Evolutionary conservation across 1,140 invertebrate genomes (phyloP).

Genomic region (Odontomachus brunneus): DNA sequence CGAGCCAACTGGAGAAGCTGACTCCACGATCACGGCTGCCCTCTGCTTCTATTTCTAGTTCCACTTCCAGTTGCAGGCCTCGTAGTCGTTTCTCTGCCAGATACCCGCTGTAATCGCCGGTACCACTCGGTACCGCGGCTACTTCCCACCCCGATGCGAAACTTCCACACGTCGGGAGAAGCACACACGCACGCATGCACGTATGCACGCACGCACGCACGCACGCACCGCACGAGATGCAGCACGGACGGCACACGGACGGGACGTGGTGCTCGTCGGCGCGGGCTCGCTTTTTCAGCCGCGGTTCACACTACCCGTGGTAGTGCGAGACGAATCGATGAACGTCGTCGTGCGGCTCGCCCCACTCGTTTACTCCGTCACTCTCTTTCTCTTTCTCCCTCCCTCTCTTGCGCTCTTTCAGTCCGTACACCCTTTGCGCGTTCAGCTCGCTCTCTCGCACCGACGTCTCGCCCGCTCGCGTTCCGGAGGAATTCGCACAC

Average conservation of each 20-base stretch:
- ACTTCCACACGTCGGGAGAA: no score
- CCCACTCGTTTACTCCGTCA: conserved; percentile 39
- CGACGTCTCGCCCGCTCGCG: neutral
- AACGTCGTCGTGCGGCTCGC: conserved; percentile 60
- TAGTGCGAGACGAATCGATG: conserved; percentile 69
- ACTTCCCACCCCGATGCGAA: neutral
- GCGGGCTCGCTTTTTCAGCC: conserved; percentile 55
- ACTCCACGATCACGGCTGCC: neutral
- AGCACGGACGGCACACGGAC: no score
- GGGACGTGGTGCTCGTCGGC: conserved; percentile 46
- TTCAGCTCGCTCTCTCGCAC: conserved; percentile 11
- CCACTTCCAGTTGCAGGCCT: neutral
- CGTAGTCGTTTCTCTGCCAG: no score
- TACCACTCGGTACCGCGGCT: neutral
- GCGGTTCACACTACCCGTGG: conserved; percentile 67
- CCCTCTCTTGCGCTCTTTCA: conserved; percentile 4
- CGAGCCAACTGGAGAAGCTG: neutral
- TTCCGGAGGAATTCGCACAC: neutral
- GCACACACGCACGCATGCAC: neutral
- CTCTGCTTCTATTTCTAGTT: conserved; percentile 1
- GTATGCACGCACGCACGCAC: conserved; percentile 17
- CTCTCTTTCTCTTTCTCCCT: conserved; percentile 25
- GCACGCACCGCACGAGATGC: conserved; percentile 7
- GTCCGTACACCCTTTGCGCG: conserved; percentile 15
- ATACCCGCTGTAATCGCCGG: neutral